phyloP scores from a whole-genome alignment of 1,140 invertebrate genomes.

The Diploscapter pachys region DNA sequence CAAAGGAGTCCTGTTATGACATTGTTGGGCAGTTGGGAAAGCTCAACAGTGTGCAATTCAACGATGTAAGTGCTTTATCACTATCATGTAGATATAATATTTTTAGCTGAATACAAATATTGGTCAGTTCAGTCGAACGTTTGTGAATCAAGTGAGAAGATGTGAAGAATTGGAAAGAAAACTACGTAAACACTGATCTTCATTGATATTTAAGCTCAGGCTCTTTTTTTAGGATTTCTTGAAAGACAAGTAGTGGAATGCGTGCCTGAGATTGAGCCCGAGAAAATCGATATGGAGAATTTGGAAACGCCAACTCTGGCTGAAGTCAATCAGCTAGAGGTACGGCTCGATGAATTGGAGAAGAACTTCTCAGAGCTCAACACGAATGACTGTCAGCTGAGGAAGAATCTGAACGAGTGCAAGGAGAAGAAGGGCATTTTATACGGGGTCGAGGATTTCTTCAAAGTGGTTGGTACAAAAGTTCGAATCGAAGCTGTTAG shows the following conservation, averaged over 20 bases:
- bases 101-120: too few relatives aligned
- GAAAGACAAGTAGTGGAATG: slow-evolving; percentile 56
- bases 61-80: too few relatives aligned
- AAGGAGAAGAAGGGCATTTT: slow-evolving; percentile 45
- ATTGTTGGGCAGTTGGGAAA: too few relatives aligned
- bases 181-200: slow-evolving; percentile 62
- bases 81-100: too few relatives aligned
- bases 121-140: too few relatives aligned
- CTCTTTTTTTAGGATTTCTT: slow-evolving; percentile 45
- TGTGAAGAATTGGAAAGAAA: slow-evolving; percentile 88
- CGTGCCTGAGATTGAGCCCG: slow-evolving; percentile 43
- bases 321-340: slow-evolving; percentile 53
- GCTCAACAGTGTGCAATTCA: too few relatives aligned
- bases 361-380: slow-evolving; percentile 51
- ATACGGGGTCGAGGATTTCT: slow-evolving; percentile 55
- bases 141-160: slow-evolving; percentile 62
- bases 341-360: slow-evolving; percentile 48
- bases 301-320: slow-evolving; percentile 47
- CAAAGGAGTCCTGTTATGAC: too few relatives aligned
- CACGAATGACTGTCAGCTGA: slow-evolving; percentile 45
- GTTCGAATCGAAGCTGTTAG: not conserved
- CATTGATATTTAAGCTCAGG: not conserved
- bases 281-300: slow-evolving; percentile 44
- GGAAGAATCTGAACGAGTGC: slow-evolving; percentile 52
- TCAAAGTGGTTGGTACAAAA: slow-evolving; percentile 46